These are phyloP conservation scores for Drosophila miranda DNA, from an alignment of 1,140 invertebrate genomes.

Conservation along the genomic window DNA sequence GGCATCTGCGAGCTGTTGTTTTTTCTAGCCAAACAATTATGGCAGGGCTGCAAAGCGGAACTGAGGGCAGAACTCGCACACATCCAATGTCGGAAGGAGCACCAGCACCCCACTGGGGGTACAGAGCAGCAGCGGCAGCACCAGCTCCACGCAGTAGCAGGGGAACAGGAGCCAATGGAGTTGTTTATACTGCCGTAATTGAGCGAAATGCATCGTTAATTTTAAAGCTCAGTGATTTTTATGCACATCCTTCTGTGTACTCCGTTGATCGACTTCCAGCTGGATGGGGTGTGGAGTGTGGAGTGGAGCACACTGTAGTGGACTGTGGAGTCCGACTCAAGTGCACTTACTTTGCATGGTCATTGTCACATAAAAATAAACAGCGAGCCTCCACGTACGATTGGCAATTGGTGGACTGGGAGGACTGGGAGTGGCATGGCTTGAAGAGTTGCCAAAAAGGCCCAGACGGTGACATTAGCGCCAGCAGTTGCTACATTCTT, in stretches of 20 bases:
- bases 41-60: constrained; percentile 63
- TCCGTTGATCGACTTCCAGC: constrained; percentile 7
- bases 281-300: not conserved
- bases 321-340: constrained; percentile 53
- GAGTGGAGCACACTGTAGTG: constrained; percentile 39
- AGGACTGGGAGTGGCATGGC: constrained; percentile 8
- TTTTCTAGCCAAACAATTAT: constrained; percentile 78
- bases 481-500: constrained; percentile 38
- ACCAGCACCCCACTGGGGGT: not conserved
- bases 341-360: constrained; percentile 79
- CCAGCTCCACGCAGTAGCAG: constrained; percentile 46
- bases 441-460: constrained; percentile 50
- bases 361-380: constrained; percentile 79
- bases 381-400: constrained; percentile 40
- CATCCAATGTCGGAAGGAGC: constrained; percentile 20
- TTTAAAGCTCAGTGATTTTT: constrained; percentile 81
- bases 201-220: constrained; percentile 65
- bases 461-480: constrained; percentile 70
- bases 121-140: constrained; percentile 24
- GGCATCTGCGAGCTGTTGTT: constrained; percentile 78
- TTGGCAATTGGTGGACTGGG: constrained; percentile 17
- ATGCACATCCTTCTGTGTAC: constrained; percentile 45
- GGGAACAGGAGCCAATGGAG: constrained; percentile 35
- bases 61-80: constrained; percentile 46
- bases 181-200: constrained; percentile 59